These are phyloP conservation scores for Mustela erminea DNA, from an alignment of 2,797 vertebrate genomes.

Conservation along the genomic window DNA sequence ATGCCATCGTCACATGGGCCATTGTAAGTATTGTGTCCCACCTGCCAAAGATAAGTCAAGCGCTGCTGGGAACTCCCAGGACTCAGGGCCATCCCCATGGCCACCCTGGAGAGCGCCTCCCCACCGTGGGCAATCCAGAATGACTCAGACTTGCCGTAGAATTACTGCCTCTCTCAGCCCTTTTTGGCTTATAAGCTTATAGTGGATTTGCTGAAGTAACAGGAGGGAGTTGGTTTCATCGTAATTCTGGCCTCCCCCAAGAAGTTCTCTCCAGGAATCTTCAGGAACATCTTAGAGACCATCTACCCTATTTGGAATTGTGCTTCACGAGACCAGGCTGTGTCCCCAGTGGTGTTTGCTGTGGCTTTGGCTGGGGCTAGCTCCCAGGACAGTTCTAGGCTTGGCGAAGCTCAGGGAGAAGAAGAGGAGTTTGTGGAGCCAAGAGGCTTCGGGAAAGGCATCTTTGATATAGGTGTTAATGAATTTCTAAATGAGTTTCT, in stretches of 20 bases:
- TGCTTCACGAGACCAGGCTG: neutral
- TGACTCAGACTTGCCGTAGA: neutral
- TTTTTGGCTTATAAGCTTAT: neutral
- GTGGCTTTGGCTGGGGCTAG: neutral
- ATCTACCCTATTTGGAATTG: neutral
- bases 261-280: constrained; percentile 15
- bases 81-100: neutral
- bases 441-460: neutral
- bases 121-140: neutral
- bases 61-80: neutral
- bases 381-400: neutral
- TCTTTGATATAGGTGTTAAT: constrained; percentile 7
- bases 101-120: neutral
- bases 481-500: constrained; percentile 64
- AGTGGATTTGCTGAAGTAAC: neutral
- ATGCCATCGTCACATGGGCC: neutral
- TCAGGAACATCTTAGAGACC: neutral
- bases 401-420: neutral
- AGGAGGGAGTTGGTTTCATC: neutral
- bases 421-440: neutral
- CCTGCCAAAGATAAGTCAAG: neutral
- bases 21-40: neutral
- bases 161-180: neutral
- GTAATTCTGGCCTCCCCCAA: constrained; percentile 10
- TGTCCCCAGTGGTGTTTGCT: neutral